Conservation (phyloP, 2,888 invertebrate genomes). For the Ichneumoninae sp. region DNA sequence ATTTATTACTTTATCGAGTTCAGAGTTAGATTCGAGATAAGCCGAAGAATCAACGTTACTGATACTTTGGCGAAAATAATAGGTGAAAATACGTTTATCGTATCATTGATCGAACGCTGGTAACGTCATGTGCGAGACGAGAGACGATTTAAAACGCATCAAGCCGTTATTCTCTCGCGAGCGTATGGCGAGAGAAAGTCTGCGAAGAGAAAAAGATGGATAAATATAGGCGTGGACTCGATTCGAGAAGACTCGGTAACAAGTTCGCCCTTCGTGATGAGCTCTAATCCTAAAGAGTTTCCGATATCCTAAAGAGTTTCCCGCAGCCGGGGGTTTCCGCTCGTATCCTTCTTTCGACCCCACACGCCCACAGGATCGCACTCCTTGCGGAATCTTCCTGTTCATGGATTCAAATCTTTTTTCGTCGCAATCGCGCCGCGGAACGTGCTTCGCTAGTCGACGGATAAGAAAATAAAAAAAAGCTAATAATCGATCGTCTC, state of each 20-base stretch:
- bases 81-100: slow-evolving; percentile 7
- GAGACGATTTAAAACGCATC: slow-evolving; percentile 78
- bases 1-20: not conserved
- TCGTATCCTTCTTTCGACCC: slow-evolving; percentile 36
- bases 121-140: slow-evolving; percentile 73
- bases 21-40: not conserved
- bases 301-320: slow-evolving; percentile 77
- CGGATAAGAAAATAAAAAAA: not conserved
- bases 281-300: slow-evolving; percentile 78
- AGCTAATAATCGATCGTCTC: not conserved
- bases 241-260: slow-evolving; percentile 75
- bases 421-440: slow-evolving; percentile 11
- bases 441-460: not conserved
- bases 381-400: slow-evolving; percentile 4
- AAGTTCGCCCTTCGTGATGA: slow-evolving; percentile 70
- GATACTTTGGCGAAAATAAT: slow-evolving; percentile 7
- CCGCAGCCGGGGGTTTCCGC: slow-evolving; percentile 22
- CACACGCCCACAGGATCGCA: not conserved
- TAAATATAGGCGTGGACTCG: slow-evolving; percentile 64
- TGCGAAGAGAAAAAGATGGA: slow-evolving; percentile 16
- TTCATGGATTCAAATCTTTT: slow-evolving; percentile 44
- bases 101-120: slow-evolving; percentile 40
- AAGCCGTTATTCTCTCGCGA: slow-evolving; percentile 51
- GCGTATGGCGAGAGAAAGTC: not conserved
- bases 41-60: not conserved